A percentile compares a stretch with the other conserved stretches of the same genome.
These are phyloP conservation scores for Sipha maydis DNA, from an alignment of 2,888 invertebrate species.

Conservation along the genomic window DNA sequence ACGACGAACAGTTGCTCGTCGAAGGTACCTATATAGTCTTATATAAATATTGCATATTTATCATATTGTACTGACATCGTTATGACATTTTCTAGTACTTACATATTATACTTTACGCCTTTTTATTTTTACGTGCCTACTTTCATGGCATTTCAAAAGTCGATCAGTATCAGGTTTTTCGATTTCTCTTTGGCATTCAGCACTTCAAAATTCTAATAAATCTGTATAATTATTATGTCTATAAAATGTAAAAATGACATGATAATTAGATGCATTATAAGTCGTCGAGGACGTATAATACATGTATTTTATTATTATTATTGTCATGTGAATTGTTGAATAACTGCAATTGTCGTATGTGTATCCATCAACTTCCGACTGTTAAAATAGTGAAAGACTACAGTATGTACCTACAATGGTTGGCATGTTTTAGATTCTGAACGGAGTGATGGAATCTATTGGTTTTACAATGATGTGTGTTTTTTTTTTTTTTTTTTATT, in stretches of 20 bases:
- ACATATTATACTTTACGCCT: too few species aligned
- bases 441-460: too few species aligned
- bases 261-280: neutral
- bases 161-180: neutral
- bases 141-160: too few species aligned
- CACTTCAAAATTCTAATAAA: neutral
- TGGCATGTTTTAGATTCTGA: too few species aligned
- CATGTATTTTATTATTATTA: neutral
- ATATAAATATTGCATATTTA: too few species aligned
- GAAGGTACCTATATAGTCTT: slow-evolving; percentile 32
- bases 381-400: neutral
- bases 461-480: too few species aligned
- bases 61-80: too few species aligned
- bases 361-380: neutral
- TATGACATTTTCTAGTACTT: too few species aligned
- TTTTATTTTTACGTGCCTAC: too few species aligned
- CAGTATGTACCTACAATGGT: neutral
- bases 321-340: neutral
- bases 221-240: neutral
- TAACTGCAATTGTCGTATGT: neutral
- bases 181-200: neutral
- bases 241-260: neutral
- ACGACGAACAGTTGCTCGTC: slow-evolving; percentile 58
- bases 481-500: too few species aligned
- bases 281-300: neutral